Evolutionary conservation across 2,797 vertebrate species (phyloP).

Genomic region (Tenualosa ilisha): DNA sequence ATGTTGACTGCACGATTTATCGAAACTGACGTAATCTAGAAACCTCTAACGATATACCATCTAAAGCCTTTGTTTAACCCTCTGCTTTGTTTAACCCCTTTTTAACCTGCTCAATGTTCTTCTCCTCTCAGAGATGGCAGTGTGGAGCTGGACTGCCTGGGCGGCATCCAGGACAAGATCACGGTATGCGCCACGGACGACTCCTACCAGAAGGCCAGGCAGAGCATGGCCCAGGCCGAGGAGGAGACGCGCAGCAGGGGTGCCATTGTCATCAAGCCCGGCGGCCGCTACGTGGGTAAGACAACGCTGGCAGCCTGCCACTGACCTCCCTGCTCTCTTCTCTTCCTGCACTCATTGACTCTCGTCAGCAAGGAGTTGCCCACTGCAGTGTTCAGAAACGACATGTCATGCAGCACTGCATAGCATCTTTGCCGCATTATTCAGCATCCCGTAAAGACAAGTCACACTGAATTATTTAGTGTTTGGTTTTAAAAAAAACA

Average conservation of each 20-base stretch:
- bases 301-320: background rate
- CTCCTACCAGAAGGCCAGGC: constrained; percentile 96
- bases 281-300: constrained; percentile 93
- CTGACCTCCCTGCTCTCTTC: background rate
- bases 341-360: background rate
- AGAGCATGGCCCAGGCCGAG: constrained; percentile 95
- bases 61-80: no score
- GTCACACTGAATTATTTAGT: constrained; percentile 20
- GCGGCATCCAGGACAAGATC: constrained; percentile 97
- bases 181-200: constrained; percentile 97
- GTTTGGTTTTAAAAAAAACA: background rate
- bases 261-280: constrained; percentile 95
- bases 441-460: background rate
- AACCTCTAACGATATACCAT: no score
- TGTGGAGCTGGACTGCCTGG: constrained; percentile 93
- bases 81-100: background rate
- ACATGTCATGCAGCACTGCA: background rate
- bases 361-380: background rate
- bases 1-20: background rate
- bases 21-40: background rate
- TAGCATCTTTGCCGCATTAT: background rate
- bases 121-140: constrained; percentile 80
- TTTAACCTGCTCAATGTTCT: background rate
- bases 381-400: background rate
- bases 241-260: constrained; percentile 94